Evolutionary conservation across 2,797 vertebrate species (phyloP), one percentile per base, ranked within the genome.

Genomic region (Gadopsis marmoratus): DNA sequence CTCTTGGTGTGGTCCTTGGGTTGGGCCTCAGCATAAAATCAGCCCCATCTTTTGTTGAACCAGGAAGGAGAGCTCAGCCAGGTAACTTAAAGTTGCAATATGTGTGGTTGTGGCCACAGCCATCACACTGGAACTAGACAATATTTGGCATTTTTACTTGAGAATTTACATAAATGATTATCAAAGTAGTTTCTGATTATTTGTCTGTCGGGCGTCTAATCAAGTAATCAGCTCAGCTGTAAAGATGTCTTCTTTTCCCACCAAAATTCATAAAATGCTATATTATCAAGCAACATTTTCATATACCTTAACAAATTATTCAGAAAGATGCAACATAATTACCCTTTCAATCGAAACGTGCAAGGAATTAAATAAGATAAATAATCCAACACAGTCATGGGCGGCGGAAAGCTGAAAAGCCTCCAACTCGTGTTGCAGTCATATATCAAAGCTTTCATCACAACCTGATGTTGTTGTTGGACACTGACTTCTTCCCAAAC

Each of bases 401-500:
- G 64, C 35, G 51, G 54, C 37, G 19, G 39, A 0, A 8, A 61
- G 43, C n/a, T 66, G 60, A 78, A 87, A 87, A 88, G 78, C 78
- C 4, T 77, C 89, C 35, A 78, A 50, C 50, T 78, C 68, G 21
- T 0, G 1, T 59, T 79, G 76, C 61, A 67, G 69, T 76, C 60
- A 4, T 23, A 50, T 23, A 64, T 7, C 48, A 55, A 61, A 79
- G 47, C 72, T 80, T 69, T 78, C 60, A 83, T 51, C 70, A 35
- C 45, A 78, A 55, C 81, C 60, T 47, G 54, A 17, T 64, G 74
- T 47, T 81, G 51, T 48, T 79, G 74, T 56, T 80, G 62, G 85
- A 82, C 73, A 45, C 54, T 76, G 72, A 84, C 81, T 73, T 75
- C 48, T 39, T 65, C 77, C 35, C 58, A 68, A 87, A 82, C 66